Conservation (phyloP, 2,888 invertebrate species). For the Leptarthrus brevirostris region DNA sequence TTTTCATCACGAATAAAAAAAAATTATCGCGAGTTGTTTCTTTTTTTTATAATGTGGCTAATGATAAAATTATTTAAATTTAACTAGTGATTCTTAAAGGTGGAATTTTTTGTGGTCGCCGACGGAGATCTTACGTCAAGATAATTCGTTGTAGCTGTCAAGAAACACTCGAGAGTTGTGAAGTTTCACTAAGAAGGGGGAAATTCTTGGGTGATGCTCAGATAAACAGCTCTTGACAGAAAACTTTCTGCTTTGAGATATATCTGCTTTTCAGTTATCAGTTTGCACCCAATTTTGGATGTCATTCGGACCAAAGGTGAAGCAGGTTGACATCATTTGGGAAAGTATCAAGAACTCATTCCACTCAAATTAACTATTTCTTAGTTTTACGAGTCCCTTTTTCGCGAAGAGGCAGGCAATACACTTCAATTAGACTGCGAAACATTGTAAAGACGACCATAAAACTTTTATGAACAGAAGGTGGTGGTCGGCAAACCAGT, state of each 20-base stretch:
- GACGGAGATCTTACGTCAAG: conserved; percentile 15
- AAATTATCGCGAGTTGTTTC: conserved; percentile 16
- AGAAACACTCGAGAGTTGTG: conserved; percentile 26
- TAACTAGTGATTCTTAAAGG: conserved; percentile 39
- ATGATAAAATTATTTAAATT: conserved; percentile 44
- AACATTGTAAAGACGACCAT: conserved; percentile 39
- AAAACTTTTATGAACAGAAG: conserved; percentile 39
- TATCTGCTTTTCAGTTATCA: background rate
- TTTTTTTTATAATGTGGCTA: conserved; percentile 7
- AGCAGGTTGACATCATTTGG: conserved; percentile 2
- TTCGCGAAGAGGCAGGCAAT: conserved; percentile 3
- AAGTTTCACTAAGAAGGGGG: background rate
- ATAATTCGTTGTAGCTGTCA: conserved; percentile 34
- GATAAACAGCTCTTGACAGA: background rate
- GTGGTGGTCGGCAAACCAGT: conserved; percentile 37
- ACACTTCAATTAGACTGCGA: conserved; percentile 36
- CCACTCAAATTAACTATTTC: background rate
- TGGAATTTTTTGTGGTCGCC: conserved; percentile 9
- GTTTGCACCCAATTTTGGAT: conserved; percentile 6
- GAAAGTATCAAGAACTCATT: background rate
- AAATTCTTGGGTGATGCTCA: background rate
- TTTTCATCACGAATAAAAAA: conserved; percentile 16
- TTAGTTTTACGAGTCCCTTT: background rate
- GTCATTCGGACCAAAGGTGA: background rate
- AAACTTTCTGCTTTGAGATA: background rate